phyloP scores from a whole-genome alignment of 2,888 invertebrate genomes.

The Therioaphis trifolii region DNA sequence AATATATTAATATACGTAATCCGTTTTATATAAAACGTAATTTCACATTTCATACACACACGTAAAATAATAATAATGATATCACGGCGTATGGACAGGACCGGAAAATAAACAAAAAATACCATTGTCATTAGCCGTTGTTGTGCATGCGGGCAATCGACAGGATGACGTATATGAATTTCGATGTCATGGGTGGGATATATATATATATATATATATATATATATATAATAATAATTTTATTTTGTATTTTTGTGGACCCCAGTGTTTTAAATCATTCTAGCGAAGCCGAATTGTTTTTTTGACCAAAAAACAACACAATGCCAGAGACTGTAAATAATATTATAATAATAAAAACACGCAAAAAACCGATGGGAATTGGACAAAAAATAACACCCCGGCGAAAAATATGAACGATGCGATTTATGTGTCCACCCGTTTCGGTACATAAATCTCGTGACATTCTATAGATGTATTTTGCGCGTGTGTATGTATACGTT shows the following conservation, averaged over 20 bases:
- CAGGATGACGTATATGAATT: slow-evolving; percentile 41
- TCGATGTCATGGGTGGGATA: neutral
- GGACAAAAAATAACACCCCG: slow-evolving; percentile 50
- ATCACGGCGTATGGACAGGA: neutral
- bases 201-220: neutral
- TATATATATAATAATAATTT: slow-evolving; percentile 33
- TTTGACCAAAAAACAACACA: slow-evolving; percentile 36
- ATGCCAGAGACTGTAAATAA: slow-evolving; percentile 52
- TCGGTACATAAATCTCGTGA: slow-evolving; percentile 59
- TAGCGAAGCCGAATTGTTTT: slow-evolving; percentile 42
- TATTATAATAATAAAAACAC: slow-evolving; percentile 52
- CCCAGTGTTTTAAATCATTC: slow-evolving; percentile 58
- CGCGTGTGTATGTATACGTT: neutral
- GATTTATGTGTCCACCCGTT: slow-evolving; percentile 60
- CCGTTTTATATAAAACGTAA: neutral
- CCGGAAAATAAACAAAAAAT: slow-evolving; percentile 39
- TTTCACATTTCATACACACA: slow-evolving; percentile 4
- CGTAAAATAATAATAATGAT: slow-evolving; percentile 2
- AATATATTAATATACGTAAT: too few relatives aligned
- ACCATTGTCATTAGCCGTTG: slow-evolving; percentile 33
- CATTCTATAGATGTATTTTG: slow-evolving; percentile 27
- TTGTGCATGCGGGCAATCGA: slow-evolving; percentile 37
- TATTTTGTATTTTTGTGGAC: slow-evolving; percentile 34
- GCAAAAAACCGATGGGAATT: slow-evolving; percentile 58
- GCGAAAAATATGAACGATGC: slow-evolving; percentile 57